These are phyloP conservation scores for Perca flavescens DNA, from an alignment of 2,113 vertebrate genomes.

Conservation along the genomic window DNA sequence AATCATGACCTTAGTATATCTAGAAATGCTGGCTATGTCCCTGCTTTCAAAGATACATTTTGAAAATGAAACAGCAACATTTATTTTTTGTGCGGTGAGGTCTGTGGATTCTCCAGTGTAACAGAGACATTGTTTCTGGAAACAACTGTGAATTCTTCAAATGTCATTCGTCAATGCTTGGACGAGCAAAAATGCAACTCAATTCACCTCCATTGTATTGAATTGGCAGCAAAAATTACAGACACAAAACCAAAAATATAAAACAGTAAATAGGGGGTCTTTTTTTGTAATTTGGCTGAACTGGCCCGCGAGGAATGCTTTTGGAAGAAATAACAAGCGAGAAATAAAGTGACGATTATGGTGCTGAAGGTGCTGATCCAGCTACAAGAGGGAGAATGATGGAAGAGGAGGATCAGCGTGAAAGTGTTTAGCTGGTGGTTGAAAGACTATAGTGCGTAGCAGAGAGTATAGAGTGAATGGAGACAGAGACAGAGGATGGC, in stretches of 20 bases:
- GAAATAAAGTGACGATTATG: conserved; percentile 44
- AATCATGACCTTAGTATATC: background rate
- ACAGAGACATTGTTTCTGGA: background rate
- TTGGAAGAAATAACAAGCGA: conserved; percentile 43
- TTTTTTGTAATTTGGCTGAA: conserved; percentile 15
- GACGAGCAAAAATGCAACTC: background rate
- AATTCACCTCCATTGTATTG: background rate
- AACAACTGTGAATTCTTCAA: conserved; percentile 5
- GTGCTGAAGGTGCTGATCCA: conserved; percentile 55
- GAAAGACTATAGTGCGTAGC: conserved; percentile 49
- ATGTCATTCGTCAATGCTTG: background rate
- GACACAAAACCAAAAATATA: background rate
- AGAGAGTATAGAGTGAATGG: conserved; percentile 47
- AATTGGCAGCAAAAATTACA: background rate
- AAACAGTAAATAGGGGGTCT: background rate
- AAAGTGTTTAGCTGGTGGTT: conserved; percentile 56
- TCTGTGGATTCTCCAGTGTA: background rate
- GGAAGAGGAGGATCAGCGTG: conserved; percentile 47
- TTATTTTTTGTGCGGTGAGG: background rate
- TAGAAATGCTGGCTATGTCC: background rate
- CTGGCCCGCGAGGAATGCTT: conserved; percentile 7
- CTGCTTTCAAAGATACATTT: background rate
- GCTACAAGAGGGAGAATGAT: conserved; percentile 50
- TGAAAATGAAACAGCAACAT: background rate
- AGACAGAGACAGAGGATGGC: conserved; percentile 66